Evolutionary conservation across 2,797 vertebrate species (phyloP).

Genomic region (Antennarius maculatus): DNA sequence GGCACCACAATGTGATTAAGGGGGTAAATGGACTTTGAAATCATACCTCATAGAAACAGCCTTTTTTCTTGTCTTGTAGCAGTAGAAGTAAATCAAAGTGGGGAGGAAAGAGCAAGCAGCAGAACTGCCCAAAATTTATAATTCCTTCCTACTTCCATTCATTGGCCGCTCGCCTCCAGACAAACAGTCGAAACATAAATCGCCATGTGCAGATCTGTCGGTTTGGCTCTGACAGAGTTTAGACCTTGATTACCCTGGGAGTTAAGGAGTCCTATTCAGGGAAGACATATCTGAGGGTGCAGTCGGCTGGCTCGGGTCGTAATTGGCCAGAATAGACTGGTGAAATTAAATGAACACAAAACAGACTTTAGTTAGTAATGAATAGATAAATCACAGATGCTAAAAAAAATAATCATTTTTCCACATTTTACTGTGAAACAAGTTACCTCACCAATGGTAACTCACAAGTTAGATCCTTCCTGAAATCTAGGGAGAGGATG

Average conservation of each 20-base stretch:
- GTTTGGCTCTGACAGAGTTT: constrained; percentile 55
- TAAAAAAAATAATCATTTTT: constrained; percentile 26
- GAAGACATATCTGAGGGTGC: constrained; percentile 33
- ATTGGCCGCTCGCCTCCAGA: constrained; percentile 62
- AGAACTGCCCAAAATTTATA: constrained; percentile 67
- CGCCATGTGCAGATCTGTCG: constrained; percentile 56
- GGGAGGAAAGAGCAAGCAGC: constrained; percentile 58
- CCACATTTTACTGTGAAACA: constrained; percentile 10
- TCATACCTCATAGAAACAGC: constrained; percentile 52
- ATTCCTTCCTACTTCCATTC: constrained; percentile 64
- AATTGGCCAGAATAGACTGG: constrained; percentile 46
- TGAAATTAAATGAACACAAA: constrained; percentile 38
- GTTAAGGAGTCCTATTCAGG: constrained; percentile 36
- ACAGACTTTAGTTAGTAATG: constrained; percentile 16
- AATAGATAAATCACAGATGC: constrained; percentile 8
- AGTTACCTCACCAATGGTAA: constrained; percentile 31
- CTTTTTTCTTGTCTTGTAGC: constrained; percentile 58
- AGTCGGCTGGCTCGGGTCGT: constrained; percentile 53
- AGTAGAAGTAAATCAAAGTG: constrained; percentile 65
- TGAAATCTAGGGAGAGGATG: constrained; percentile 14
- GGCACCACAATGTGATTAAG: constrained; percentile 56
- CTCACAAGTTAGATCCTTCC: constrained; percentile 13
- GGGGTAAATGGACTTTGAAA: constrained; percentile 63
- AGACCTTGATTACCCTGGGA: constrained; percentile 60
- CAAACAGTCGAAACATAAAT: constrained; percentile 65